Conservation (phyloP, 1,140 invertebrate species). For the Ptiloglossa arizonensis region DNA sequence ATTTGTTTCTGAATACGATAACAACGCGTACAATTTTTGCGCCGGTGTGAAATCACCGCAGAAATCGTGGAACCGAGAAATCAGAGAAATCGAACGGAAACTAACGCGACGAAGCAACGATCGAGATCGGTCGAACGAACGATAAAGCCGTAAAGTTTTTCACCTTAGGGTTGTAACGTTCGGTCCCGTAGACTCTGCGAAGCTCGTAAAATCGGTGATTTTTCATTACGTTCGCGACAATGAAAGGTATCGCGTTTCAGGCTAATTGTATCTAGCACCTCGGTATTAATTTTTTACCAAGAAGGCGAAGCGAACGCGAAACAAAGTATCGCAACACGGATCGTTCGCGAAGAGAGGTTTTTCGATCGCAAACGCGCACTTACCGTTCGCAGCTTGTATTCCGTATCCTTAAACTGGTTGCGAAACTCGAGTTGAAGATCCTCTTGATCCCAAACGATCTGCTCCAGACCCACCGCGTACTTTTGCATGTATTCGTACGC, state of each 20-base stretch:
- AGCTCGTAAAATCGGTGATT: conserved; percentile 72
- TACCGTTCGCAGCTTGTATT: conserved; percentile 83
- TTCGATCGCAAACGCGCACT: conserved; percentile 59
- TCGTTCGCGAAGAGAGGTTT: background rate
- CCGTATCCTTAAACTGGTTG: conserved; percentile 83
- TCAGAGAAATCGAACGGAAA: conserved; percentile 29
- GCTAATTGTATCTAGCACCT: conserved; percentile 44
- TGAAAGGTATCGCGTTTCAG: conserved; percentile 46
- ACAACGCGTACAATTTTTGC: too few relatives aligned
- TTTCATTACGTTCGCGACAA: conserved; percentile 64
- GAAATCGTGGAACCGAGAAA: background rate
- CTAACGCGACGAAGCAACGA: conserved; percentile 3
- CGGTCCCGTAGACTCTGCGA: conserved; percentile 54
- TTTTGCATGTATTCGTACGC: conserved; percentile 85
- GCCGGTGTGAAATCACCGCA: background rate
- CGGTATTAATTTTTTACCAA: conserved; percentile 13
- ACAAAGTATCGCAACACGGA: background rate
- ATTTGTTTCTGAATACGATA: background rate
- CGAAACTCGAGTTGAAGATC: conserved; percentile 80
- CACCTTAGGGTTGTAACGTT: conserved; percentile 2
- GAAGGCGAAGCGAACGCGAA: background rate
- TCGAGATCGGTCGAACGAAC: conserved; percentile 56
- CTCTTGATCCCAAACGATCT: conserved; percentile 85
- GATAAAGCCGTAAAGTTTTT: conserved; percentile 70
- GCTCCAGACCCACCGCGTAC: conserved; percentile 86